A percentile compares a stretch with the other conserved stretches of the same genome.
Evolutionary conservation across 2,113 vertebrate genomes (phyloP).

Genomic region (Campylomormyrus tamandua): DNA sequence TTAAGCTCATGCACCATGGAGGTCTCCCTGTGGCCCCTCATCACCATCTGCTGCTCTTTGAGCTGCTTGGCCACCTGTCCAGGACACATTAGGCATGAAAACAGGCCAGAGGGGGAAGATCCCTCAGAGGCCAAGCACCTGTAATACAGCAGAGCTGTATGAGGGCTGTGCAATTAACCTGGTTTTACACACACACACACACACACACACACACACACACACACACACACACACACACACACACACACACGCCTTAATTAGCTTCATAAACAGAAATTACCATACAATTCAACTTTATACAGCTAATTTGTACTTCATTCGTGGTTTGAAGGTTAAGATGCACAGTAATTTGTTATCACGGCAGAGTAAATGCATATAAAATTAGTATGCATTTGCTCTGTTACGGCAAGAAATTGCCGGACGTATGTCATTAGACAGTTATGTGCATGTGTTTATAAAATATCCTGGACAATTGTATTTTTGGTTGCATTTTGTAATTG

Average conservation of each 20-base stretch:
- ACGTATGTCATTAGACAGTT: no score
- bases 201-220: no score
- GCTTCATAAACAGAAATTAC: no score
- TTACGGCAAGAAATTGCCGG: no score
- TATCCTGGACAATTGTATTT: background rate
- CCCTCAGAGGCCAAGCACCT: background rate
- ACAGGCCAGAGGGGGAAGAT: background rate
- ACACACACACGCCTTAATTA: background rate
- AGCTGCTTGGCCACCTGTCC: conserved; percentile 90
- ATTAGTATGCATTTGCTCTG: no score
- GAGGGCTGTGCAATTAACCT: background rate
- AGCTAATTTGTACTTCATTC: no score
- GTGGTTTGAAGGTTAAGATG: no score
- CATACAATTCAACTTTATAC: no score
- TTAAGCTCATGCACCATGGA: conserved; percentile 99
- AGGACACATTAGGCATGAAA: background rate
- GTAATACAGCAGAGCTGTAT: background rate
- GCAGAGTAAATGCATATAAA: no score
- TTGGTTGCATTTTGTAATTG: no score
- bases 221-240: background rate
- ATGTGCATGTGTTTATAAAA: background rate
- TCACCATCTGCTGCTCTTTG: conserved; percentile 90
- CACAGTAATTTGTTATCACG: no score
- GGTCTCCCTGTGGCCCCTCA: conserved; percentile 94
- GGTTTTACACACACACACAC: background rate